Evolutionary conservation across 1,140 invertebrate species (phyloP).

Genomic region (Drosophila obscura): DNA sequence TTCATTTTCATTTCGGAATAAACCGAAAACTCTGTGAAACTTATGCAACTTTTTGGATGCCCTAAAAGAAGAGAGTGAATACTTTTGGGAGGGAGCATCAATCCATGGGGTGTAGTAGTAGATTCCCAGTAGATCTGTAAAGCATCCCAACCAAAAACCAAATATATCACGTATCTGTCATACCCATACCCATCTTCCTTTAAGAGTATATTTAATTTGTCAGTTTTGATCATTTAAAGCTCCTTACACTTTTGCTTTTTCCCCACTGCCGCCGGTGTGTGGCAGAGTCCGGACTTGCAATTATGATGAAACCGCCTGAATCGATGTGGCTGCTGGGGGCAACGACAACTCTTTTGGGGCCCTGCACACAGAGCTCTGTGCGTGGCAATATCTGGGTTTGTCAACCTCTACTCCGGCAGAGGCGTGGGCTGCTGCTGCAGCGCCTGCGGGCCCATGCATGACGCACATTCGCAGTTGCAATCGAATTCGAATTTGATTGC

Average conservation of each 20-base stretch:
- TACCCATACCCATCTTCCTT: neutral
- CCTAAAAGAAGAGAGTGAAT: neutral
- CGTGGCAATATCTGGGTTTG: slow-evolving; percentile 50
- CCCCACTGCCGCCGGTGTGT: neutral
- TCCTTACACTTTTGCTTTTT: slow-evolving; percentile 59
- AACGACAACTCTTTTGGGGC: slow-evolving; percentile 34
- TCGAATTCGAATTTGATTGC: too few relatives aligned
- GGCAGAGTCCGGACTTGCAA: slow-evolving; percentile 42
- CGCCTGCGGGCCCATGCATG: slow-evolving; percentile 30
- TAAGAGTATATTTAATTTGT: slow-evolving; percentile 39
- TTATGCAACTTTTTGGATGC: slow-evolving; percentile 37
- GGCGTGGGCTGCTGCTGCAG: slow-evolving; percentile 29
- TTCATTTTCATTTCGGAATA: slow-evolving; percentile 19
- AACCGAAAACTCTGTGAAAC: neutral
- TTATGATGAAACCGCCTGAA: slow-evolving; percentile 67
- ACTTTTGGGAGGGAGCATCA: neutral
- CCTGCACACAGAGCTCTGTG: slow-evolving; percentile 18
- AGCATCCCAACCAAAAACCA: neutral
- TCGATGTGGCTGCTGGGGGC: slow-evolving; percentile 22
- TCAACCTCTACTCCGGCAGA: slow-evolving; percentile 43
- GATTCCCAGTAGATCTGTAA: too few relatives aligned
- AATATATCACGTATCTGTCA: too few relatives aligned
- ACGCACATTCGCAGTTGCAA: slow-evolving; percentile 14
- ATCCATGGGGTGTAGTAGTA: too few relatives aligned
- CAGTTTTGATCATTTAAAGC: neutral